Base-by-base conservation (phyloP, 2,113 vertebrate genomes). In the Brachypteracias leptosomus region DNA sequence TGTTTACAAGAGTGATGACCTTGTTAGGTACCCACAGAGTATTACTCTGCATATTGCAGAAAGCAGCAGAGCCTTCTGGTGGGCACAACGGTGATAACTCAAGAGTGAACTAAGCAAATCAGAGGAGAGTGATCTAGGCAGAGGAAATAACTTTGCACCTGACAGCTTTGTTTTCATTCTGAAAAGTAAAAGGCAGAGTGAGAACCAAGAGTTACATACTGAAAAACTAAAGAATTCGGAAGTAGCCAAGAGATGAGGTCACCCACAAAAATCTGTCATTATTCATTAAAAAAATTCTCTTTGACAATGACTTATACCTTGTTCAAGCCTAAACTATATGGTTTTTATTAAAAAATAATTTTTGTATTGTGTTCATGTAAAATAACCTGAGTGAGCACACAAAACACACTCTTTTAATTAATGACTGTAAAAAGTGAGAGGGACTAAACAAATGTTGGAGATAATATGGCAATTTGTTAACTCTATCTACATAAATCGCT, bases 91-190 rank as follows among this genome's bases (percentile, higher is more conserved):
- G 49, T 74, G 90, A 75, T 90, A 97, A 93, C 67, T 89, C 83
- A 81, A 62, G 67, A 94, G 77, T 57, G 79, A 97, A 80, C 81
- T 57, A 76, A 89, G 72, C 70, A 77, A 62, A 94, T 77, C 71
- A 79, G 36, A 90, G 78, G 85, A 85, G 49, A 78, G 70, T 36
- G 84, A 61, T 77, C 85, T 96, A 97, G 96, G 88, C 91, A 95
- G 80, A 85, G 88, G 70, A 96, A 94, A 97, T 97, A 92, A 95
- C 83, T 97, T 90, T 80, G 75, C 92, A 97, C 97, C 95, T 98
- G 97, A 97, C 81, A 96, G 89, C 77, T 88, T 65, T 90, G 92
- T 72, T 96, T 91, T 90, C 79, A 90, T 54, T 59, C 87, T 88
- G 67, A 94, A 96, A 92, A 66, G 11, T 33, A 94, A 97, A 92